A percentile compares a stretch with the other conserved stretches of the same genome.
These are phyloP conservation scores for Hirudinaria manillensis DNA, from an alignment of 2,888 invertebrate species.

Conservation along the genomic window DNA sequence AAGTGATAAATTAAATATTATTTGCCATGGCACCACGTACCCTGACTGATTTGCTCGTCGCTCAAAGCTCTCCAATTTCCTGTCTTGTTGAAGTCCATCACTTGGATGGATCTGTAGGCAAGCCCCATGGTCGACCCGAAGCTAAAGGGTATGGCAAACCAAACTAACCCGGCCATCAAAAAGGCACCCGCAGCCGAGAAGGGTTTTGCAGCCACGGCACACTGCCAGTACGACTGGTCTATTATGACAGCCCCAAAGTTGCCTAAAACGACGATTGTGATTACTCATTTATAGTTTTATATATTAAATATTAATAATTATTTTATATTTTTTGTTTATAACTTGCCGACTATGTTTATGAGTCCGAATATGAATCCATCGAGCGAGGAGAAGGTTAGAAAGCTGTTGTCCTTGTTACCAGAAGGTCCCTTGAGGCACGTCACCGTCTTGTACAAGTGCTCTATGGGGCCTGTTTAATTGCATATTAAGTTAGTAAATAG, in stretches of 20 bases:
- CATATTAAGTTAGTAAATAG: not conserved
- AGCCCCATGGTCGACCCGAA: constrained; percentile 53
- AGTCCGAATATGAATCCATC: constrained; percentile 53
- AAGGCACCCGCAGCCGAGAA: constrained; percentile 52
- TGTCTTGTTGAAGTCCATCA: constrained; percentile 23
- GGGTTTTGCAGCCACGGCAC: constrained; percentile 53
- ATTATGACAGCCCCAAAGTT: constrained; percentile 55
- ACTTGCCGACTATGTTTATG: constrained; percentile 52
- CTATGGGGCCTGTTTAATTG: constrained; percentile 42
- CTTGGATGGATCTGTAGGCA: constrained; percentile 42
- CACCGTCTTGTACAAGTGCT: constrained; percentile 45
- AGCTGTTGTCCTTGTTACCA: constrained; percentile 48
- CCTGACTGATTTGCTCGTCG: constrained; percentile 25
- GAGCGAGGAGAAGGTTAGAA: constrained; percentile 50
- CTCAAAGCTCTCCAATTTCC: constrained; percentile 20
- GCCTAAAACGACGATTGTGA: constrained; percentile 42
- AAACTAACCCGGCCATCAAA: constrained; percentile 50
- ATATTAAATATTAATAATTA: not conserved
- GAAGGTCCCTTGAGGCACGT: constrained; percentile 47
- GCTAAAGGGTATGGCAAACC: constrained; percentile 55
- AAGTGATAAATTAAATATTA: too few species aligned
- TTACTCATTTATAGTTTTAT: too few species aligned
- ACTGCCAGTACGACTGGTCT: constrained; percentile 55
- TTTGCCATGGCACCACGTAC: not conserved
- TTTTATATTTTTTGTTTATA: not conserved